Evolutionary conservation across 2,888 invertebrate genomes (phyloP).

Genomic region (Sinohyriopsis cumingii): DNA sequence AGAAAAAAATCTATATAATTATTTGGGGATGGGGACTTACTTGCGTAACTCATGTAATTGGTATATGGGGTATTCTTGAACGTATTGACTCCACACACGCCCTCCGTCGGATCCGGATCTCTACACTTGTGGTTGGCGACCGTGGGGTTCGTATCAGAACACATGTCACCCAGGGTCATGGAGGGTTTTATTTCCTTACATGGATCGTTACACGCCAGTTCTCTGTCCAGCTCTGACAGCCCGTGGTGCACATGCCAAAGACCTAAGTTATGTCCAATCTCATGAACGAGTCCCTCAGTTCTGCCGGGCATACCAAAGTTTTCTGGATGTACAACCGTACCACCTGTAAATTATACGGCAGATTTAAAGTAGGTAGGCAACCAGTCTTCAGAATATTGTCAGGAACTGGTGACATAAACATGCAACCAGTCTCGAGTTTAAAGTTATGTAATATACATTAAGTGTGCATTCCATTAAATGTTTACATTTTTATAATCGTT

Average conservation of each 20-base stretch:
- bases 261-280: constrained; percentile 69
- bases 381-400: background rate
- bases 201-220: constrained; percentile 51
- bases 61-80: constrained; percentile 60
- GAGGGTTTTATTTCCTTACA: constrained; percentile 64
- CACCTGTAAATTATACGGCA: constrained; percentile 49
- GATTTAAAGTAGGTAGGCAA: background rate
- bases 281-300: constrained; percentile 64
- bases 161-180: constrained; percentile 66
- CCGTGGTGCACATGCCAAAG: constrained; percentile 70
- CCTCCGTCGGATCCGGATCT: constrained; percentile 43
- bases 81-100: constrained; percentile 42
- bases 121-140: constrained; percentile 54
- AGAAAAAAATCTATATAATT: too few species aligned
- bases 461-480: too few species aligned
- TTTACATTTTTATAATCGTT: too few species aligned
- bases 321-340: constrained; percentile 59
- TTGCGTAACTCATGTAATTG: constrained; percentile 69
- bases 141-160: constrained; percentile 67
- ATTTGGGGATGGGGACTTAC: constrained; percentile 21
- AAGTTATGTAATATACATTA: too few species aligned
- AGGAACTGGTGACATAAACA: too few species aligned
- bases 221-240: constrained; percentile 54
- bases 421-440: too few species aligned
- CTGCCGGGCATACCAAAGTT: constrained; percentile 53